Evolutionary conservation across 2,888 invertebrate genomes (phyloP).

Genomic region (Colostygia pectinataria): DNA sequence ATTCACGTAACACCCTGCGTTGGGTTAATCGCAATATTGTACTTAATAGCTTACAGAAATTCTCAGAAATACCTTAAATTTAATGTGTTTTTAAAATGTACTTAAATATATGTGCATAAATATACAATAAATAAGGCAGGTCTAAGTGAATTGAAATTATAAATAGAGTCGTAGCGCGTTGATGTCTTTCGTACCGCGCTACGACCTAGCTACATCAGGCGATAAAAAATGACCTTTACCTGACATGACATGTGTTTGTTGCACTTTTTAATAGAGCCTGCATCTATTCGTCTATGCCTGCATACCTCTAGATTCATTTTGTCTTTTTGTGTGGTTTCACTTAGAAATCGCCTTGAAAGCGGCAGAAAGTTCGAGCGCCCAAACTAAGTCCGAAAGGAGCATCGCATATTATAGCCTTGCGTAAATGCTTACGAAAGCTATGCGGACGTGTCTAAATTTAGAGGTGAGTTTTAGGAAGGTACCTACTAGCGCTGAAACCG

Average conservation of each 20-base stretch:
- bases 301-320: not conserved
- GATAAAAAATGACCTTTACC: conserved; percentile 19
- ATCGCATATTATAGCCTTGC: conserved; percentile 4
- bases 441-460: not conserved
- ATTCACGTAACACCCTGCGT: too few species aligned
- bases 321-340: conserved; percentile 3
- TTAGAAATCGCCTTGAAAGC: conserved; percentile 6
- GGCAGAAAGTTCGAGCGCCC: conserved; percentile 2
- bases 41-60: too few species aligned
- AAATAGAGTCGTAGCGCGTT: conserved; percentile 46
- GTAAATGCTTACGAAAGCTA: conserved; percentile 5
- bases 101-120: too few species aligned
- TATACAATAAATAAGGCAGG: too few species aligned
- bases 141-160: conserved; percentile 3
- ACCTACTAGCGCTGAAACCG: too few species aligned
- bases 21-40: too few species aligned
- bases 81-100: too few species aligned
- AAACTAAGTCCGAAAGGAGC: not conserved
- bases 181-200: conserved; percentile 55
- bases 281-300: not conserved
- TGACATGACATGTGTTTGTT: conserved; percentile 16
- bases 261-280: conserved; percentile 6
- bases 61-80: too few species aligned
- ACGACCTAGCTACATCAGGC: not conserved
- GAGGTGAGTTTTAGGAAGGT: too few species aligned